phyloP scores from a whole-genome alignment of 2,888 invertebrate species.

The Ormia ochracea region DNA sequence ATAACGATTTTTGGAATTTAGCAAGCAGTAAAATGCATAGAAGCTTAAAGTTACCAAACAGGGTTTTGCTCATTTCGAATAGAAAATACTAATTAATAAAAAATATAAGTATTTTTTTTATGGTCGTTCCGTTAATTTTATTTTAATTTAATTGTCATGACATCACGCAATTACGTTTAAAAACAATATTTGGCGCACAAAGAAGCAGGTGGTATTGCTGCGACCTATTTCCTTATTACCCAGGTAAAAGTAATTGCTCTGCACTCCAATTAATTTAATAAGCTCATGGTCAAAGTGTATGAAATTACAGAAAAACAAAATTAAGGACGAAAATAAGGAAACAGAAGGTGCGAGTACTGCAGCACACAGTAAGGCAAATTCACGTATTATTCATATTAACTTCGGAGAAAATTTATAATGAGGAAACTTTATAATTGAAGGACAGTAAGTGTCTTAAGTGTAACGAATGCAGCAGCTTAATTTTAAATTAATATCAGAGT shows the following conservation, averaged over 20 bases:
- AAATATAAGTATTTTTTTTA: background rate
- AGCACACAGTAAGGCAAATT: background rate
- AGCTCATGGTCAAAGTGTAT: slow-evolving; percentile 23
- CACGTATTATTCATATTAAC: no score
- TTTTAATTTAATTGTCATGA: slow-evolving; percentile 22
- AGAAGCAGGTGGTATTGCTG: slow-evolving; percentile 32
- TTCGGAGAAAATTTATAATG: no score
- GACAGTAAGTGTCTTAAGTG: no score
- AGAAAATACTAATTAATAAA: no score
- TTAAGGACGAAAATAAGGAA: background rate
- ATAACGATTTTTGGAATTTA: no score
- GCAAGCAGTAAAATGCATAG: no score
- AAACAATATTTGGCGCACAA: background rate
- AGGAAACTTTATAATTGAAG: no score
- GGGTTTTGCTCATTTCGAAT: no score
- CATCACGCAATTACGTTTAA: slow-evolving; percentile 26
- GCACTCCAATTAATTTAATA: slow-evolving; percentile 47
- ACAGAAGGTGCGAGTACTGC: background rate
- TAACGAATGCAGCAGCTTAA: no score
- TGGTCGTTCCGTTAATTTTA: background rate
- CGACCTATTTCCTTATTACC: slow-evolving; percentile 43
- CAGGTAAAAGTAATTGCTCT: slow-evolving; percentile 27
- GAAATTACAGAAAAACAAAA: background rate
- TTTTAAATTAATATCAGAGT: no score
- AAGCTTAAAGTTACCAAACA: no score